These are phyloP conservation scores for Craniophora ligustri DNA, from an alignment of 2,888 invertebrate species.

Conservation along the genomic window DNA sequence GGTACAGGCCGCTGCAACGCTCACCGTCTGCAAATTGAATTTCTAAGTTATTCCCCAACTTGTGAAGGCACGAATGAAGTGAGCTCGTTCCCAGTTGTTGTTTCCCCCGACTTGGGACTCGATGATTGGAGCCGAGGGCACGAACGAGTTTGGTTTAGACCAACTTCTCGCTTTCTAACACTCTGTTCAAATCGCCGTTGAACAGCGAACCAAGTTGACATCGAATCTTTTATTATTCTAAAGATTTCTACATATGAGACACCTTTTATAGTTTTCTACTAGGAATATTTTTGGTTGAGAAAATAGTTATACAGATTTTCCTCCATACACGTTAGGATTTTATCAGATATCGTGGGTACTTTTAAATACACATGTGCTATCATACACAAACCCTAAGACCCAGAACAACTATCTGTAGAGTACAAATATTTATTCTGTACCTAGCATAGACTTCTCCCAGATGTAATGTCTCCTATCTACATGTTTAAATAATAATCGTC, in stretches of 20 bases:
- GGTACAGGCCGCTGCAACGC: conserved; percentile 64
- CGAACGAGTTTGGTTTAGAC: conserved; percentile 60
- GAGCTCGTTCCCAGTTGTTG: conserved; percentile 79
- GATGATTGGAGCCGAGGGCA: conserved; percentile 72
- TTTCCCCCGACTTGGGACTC: conserved; percentile 65
- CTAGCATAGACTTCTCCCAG: too few relatives aligned
- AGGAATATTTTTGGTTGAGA: conserved; percentile 4
- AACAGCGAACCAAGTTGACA: conserved; percentile 37
- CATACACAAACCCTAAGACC: too few relatives aligned
- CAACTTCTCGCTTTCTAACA: conserved; percentile 55
- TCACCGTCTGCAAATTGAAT: conserved; percentile 81
- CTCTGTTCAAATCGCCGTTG: conserved; percentile 39
- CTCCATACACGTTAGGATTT: too few relatives aligned
- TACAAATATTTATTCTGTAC: too few relatives aligned
- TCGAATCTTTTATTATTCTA: conserved; percentile 49
- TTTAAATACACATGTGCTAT: too few relatives aligned
- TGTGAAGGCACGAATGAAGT: conserved; percentile 79
- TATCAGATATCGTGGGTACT: too few relatives aligned
- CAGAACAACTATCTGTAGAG: too few relatives aligned
- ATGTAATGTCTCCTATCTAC: too few relatives aligned
- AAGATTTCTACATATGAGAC: conserved; percentile 30
- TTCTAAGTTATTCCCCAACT: conserved; percentile 83
- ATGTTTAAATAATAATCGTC: too few relatives aligned
- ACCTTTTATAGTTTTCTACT: conserved; percentile 3
- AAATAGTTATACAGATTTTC: too few relatives aligned